Evolutionary conservation across 1,140 invertebrate species (phyloP), one percentile per base, ranked within the genome.

Genomic region (Aphelinus certus): DNA sequence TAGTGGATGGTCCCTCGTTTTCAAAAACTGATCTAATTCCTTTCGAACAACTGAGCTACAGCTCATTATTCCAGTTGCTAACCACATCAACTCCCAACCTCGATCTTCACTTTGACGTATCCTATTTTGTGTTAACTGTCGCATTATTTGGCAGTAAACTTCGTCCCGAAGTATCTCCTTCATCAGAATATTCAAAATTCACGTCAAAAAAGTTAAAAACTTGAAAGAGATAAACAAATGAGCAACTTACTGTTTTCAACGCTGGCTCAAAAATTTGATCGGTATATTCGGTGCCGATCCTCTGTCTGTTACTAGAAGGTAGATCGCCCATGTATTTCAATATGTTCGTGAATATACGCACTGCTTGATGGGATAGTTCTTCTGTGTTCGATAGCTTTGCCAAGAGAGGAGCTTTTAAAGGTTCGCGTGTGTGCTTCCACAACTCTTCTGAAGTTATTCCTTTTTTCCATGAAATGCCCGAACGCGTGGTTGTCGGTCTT

Each of bases 271-370:
- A 98, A 81, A 98, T 97, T 78, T 94, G 90, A 88, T 98, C 96
- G 2, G 96, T 98, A 56, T 95, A 91, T 85, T 96, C 95, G 5
- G 90, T 90, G 1, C 91, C 90, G 51, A 91, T 89, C 81, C 93
- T 90, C 46, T 91, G 89, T 82, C 92, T 90, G 57, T 92, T 91
- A 65, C 92, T 93, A n/a, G n/a, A n/a, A 3, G 96, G 95, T 79
- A 96, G 91, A 84, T 98, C 96, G 48, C 96, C 97, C 96, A 98
- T 98, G 84, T 98, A 98, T 88, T 96, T 97, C n/a, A 98, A 87
- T 81, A 96, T 95, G 81, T 92, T 92, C 80, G 92, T 90, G 86
- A 95, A 97, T 64, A 92, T 91, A 65, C 90, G 89, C 78, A 94
- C 89, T 1, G 95, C 94, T 82, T 94, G 91, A 81, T 94, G 92